A percentile compares a stretch with the other conserved stretches of the same genome.
These are phyloP conservation scores for Lepus townsendii DNA, from an alignment of 2,797 vertebrate genomes.

Conservation along the genomic window DNA sequence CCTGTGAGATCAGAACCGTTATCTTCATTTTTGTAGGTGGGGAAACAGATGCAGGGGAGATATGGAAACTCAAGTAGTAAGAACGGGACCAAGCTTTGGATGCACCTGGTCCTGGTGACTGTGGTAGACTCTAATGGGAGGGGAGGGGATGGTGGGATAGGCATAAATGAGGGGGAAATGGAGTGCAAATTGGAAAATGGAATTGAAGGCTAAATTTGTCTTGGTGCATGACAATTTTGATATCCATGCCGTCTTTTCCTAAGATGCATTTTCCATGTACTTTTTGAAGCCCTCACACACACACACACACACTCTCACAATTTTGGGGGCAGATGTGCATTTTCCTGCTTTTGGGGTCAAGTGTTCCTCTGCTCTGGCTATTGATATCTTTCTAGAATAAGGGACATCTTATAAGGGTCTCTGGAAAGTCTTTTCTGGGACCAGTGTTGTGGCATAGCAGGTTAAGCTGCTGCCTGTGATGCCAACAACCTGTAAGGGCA, in stretches of 20 bases:
- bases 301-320: accelerated
- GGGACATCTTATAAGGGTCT: not conserved
- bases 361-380: not conserved
- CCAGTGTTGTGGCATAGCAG: no score
- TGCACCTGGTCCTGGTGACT: no score
- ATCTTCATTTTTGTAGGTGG: not conserved
- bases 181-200: no score
- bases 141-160: not conserved
- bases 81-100: not conserved
- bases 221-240: no score
- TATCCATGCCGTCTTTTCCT: no score
- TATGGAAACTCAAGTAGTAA: no score
- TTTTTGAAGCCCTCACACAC: no score
- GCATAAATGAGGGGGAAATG: not conserved
- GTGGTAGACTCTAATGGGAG: accelerated
- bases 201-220: no score
- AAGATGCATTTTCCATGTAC: no score
- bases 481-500: no score
- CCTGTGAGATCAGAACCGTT: not conserved
- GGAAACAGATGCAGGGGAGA: not conserved
- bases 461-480: no score
- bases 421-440: conserved; percentile 17
- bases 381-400: not conserved
- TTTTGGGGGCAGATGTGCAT: not conserved
- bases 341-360: not conserved